Conservation (phyloP, 2,797 vertebrate genomes). For the Percopsis omiscomaycus region DNA sequence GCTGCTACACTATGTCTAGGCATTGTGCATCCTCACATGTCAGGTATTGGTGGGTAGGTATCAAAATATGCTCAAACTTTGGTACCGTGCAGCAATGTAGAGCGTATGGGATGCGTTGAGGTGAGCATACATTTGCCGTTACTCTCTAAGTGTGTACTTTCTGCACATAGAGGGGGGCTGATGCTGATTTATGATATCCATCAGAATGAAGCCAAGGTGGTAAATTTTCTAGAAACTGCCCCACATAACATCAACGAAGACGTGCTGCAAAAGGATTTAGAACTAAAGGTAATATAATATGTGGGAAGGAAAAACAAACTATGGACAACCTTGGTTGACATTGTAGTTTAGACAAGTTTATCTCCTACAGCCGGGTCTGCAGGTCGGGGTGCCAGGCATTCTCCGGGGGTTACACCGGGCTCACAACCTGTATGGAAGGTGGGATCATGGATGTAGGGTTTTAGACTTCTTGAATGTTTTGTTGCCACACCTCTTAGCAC, state of each 20-base stretch:
- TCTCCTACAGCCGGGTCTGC: constrained; percentile 78
- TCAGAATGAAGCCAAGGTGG: constrained; percentile 80
- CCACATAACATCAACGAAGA: constrained; percentile 76
- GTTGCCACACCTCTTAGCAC: background rate
- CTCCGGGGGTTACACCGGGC: constrained; percentile 82
- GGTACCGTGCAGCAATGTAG: no score
- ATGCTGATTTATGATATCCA: constrained; percentile 86
- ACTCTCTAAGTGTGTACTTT: background rate
- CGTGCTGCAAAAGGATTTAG: constrained; percentile 70
- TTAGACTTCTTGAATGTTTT: background rate
- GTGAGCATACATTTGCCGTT: background rate
- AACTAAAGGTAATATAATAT: constrained; percentile 74
- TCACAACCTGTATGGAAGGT: constrained; percentile 86
- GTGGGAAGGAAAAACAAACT: background rate
- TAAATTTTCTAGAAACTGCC: constrained; percentile 85
- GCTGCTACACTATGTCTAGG: constrained; percentile 80
- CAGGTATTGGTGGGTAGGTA: constrained; percentile 88
- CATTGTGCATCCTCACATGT: constrained; percentile 83
- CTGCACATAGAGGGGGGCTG: constrained; percentile 82
- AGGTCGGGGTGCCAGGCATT: constrained; percentile 88
- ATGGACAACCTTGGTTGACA: background rate
- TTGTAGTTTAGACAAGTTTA: background rate
- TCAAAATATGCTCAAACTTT: no score
- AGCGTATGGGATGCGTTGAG: no score
- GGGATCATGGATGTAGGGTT: constrained; percentile 32